phyloP scores from a whole-genome alignment of 2,113 vertebrate genomes.

The Eonycteris spelaea region DNA sequence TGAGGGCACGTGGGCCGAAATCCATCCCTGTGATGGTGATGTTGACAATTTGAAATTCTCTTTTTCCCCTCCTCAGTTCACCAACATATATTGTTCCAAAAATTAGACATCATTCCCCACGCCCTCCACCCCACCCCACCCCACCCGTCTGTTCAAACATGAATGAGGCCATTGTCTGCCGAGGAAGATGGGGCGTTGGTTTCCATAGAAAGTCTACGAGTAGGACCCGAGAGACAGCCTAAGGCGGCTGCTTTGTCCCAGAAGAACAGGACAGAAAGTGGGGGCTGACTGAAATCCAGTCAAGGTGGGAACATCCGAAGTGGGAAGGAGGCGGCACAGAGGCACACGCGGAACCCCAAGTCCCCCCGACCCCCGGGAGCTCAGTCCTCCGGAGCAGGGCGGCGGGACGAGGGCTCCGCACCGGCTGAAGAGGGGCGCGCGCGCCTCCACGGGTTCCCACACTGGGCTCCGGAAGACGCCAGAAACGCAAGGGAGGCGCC shows the following conservation, averaged over 20 bases:
- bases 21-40: neutral
- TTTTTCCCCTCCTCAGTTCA: neutral
- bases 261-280: neutral
- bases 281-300: neutral
- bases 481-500: neutral
- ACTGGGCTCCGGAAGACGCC: too few species aligned
- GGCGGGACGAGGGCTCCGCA: too few species aligned
- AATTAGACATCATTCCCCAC: neutral
- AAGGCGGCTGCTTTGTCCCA: neutral
- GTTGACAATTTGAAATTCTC: neutral
- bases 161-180: neutral
- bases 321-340: neutral
- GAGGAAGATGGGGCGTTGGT: neutral
- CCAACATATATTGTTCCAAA: neutral
- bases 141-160: neutral
- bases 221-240: neutral
- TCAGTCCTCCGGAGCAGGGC: too few species aligned
- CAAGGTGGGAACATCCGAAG: neutral
- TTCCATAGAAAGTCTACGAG: neutral
- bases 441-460: too few species aligned
- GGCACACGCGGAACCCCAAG: neutral
- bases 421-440: too few species aligned
- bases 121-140: too few species aligned
- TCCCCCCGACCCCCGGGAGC: too few species aligned
- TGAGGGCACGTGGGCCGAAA: neutral